Conservation (phyloP, 2,888 invertebrate species). For the Xiphydria camelus region DNA sequence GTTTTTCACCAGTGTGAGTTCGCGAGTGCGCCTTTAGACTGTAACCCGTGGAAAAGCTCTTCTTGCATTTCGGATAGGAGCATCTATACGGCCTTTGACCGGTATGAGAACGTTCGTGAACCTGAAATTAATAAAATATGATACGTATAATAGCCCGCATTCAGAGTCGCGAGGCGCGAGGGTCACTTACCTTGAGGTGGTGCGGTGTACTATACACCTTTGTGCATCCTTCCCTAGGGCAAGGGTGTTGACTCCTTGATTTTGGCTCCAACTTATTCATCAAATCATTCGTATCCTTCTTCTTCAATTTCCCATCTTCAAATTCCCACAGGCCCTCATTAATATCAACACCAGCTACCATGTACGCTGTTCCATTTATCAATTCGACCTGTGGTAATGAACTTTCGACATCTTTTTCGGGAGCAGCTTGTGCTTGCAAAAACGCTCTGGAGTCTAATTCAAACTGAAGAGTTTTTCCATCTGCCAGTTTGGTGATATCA, state of each 20-base stretch:
- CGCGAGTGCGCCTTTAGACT: conserved; percentile 64
- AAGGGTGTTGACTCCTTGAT: conserved; percentile 46
- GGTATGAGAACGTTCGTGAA: conserved; percentile 62
- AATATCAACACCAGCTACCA: conserved; percentile 42
- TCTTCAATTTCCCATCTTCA: conserved; percentile 38
- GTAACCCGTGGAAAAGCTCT: conserved; percentile 62
- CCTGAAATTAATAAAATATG: too few relatives aligned
- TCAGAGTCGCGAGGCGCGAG: too few relatives aligned
- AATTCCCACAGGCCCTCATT: conserved; percentile 45
- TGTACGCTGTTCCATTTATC: conserved; percentile 46
- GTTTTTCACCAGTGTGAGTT: conserved; percentile 65
- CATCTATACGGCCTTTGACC: conserved; percentile 61
- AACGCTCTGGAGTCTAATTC: conserved; percentile 41
- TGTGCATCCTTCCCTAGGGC: conserved; percentile 58
- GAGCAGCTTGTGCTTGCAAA: conserved; percentile 29
- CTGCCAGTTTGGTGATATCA: conserved; percentile 41
- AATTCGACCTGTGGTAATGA: conserved; percentile 43
- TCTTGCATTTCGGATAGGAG: conserved; percentile 58
- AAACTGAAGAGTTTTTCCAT: conserved; percentile 44
- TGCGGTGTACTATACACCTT: conserved; percentile 60
- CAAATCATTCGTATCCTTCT: conserved; percentile 35
- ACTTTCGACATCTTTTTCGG: conserved; percentile 35
- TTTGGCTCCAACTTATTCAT: conserved; percentile 43
- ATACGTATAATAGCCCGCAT: too few relatives aligned
- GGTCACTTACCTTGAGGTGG: conserved; percentile 58